Base-by-base conservation (phyloP, 2,888 invertebrate species). In the Lacanobia wlatinum region DNA sequence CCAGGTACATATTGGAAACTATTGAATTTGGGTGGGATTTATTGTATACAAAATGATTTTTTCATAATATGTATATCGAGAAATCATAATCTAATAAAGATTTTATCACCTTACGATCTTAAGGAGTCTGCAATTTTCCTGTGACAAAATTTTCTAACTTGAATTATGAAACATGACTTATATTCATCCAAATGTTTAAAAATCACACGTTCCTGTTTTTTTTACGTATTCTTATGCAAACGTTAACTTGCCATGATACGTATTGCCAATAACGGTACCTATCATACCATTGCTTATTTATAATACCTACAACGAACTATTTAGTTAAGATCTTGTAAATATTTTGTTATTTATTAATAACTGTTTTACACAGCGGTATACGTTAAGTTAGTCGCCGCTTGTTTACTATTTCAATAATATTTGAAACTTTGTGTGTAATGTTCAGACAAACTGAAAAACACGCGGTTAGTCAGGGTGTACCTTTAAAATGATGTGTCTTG, bases 281-380 rank as follows among this genome's bases (percentile, higher is more conserved):
- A 87, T 78, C 74, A 83, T 82, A 86, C 82, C 80, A 85, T 87
- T 86, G 73, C 62, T 70, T 83, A 87, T 74, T 68, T 87, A 58
- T 85, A 82, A 78, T 78, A n/a, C n/a, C n/a, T n/a, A 68, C 83
- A 80, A 73, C 78, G 70, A 83, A 77, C 66, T 84, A 83, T 74
- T 76, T 78, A 78, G 56, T 46, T 73, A 72, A 70, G 71, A 14
- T 72, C 46, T 55, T 86, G 85, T 86, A 87, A 80, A 87, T 86
- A 85, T 69, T 80, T 85, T 86, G 84, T 86, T 85, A 86, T 85
- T 85, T 86, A 85, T 86, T 84, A 78, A 82, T 86, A 74, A 82
- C 82, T 73, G 76, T 80, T 75, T 71, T 73, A 70, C 21, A 60
- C 58, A 78, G 38, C 59, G 70, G 56, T 56, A 56, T 74, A 68